These are phyloP conservation scores for Styela clava DNA, from an alignment of 23 tunicate genomes.

Conservation along the genomic window DNA sequence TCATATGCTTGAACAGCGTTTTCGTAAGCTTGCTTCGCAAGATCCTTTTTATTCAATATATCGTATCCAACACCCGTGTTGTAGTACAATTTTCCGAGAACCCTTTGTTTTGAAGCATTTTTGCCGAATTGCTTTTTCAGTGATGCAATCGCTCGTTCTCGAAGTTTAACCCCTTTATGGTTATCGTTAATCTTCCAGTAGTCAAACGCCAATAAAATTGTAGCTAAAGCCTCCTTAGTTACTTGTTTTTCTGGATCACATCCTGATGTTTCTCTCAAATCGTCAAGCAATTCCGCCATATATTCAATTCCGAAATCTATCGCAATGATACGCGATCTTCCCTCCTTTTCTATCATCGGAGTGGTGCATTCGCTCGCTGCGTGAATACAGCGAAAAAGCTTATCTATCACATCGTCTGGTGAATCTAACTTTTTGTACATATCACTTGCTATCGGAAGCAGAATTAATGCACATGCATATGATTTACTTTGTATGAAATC, in stretches of 20 bases:
- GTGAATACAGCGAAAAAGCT: background rate
- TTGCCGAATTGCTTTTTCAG: background rate
- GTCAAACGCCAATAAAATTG: background rate
- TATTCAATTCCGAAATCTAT: background rate
- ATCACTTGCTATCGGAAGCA: background rate
- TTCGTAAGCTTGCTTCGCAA: background rate
- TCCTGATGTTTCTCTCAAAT: background rate
- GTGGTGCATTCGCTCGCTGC: background rate
- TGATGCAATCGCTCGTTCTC: background rate
- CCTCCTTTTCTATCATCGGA: background rate
- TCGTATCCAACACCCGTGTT: background rate
- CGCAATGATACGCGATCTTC: background rate
- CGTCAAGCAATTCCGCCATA: background rate
- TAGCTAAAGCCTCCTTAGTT: too few relatives aligned
- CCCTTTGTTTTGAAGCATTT: background rate
- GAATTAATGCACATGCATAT: background rate
- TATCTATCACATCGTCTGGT: background rate
- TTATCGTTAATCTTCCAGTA: background rate
- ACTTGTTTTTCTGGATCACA: background rate
- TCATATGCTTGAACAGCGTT: background rate
- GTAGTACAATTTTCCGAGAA: background rate
- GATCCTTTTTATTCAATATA: background rate
- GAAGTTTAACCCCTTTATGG: background rate
- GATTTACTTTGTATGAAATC: background rate
- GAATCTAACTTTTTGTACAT: background rate